phyloP scores from a whole-genome alignment of 2,888 invertebrate genomes.

The Archaeoteleia sp. region DNA sequence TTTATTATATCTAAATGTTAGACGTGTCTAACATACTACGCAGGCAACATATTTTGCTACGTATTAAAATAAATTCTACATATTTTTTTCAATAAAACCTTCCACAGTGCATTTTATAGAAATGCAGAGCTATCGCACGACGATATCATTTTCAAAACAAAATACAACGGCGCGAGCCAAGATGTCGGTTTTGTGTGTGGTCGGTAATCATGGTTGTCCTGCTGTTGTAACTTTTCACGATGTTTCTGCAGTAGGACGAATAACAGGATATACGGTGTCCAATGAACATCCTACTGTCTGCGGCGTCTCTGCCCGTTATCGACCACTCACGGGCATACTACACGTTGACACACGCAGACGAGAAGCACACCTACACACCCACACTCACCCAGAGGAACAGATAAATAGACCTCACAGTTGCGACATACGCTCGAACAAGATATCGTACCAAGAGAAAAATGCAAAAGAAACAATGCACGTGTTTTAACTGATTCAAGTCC shows the following conservation, averaged over 20 bases:
- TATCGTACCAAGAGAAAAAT: conserved; percentile 29
- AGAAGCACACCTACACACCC: conserved; percentile 17
- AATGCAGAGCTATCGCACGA: not conserved
- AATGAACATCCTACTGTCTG: conserved; percentile 70
- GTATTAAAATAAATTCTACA: not conserved
- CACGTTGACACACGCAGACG: conserved; percentile 51
- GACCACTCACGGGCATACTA: conserved; percentile 64
- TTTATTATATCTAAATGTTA: no score
- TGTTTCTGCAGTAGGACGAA: conserved; percentile 69
- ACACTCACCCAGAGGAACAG: conserved; percentile 15
- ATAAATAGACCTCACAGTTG: conserved; percentile 36
- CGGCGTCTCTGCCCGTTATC: conserved; percentile 64
- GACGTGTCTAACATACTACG: no score
- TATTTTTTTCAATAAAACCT: no score
- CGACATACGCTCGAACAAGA: conserved; percentile 16
- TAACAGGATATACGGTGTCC: conserved; percentile 75
- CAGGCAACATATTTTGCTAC: no score
- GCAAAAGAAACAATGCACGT: conserved; percentile 12
- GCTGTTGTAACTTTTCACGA: conserved; percentile 60
- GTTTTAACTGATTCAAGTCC: conserved; percentile 18
- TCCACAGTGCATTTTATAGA: no score
- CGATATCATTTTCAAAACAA: conserved; percentile 8
- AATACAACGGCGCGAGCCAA: conserved; percentile 1
- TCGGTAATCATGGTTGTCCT: conserved; percentile 19
- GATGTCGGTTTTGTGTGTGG: conserved; percentile 19